Percentiles rank a stretch among this genome's conserved stretches.
phyloP scores from a whole-genome alignment of 2,888 invertebrate species.

The Synanthedon myopaeformis region DNA sequence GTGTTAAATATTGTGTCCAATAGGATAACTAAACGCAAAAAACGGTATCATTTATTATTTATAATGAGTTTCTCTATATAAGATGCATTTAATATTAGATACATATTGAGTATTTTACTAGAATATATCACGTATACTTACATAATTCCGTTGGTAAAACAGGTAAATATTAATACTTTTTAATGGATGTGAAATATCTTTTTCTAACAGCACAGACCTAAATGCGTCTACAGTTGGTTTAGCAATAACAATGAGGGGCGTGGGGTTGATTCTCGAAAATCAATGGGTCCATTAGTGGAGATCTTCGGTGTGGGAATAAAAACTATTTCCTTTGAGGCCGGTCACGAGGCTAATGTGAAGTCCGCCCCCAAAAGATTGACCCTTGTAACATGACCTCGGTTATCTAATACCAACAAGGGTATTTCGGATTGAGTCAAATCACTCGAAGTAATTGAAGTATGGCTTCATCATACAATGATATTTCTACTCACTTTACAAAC shows the following conservation, averaged over 20 bases:
- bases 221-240: conserved; percentile 16
- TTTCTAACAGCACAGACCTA: background rate
- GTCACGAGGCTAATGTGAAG: conserved; percentile 49
- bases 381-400: conserved; percentile 40
- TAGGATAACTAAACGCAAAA: no score
- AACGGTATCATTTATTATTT: no score
- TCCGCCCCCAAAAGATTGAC: conserved; percentile 46
- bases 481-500: no score
- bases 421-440: background rate
- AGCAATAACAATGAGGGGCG: conserved; percentile 23
- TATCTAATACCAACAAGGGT: conserved; percentile 8
- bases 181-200: background rate
- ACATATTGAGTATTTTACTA: no score
- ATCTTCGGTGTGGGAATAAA: conserved; percentile 21
- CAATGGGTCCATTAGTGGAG: conserved; percentile 54
- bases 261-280: conserved; percentile 43
- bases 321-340: conserved; percentile 46
- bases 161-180: no score
- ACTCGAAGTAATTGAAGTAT: background rate
- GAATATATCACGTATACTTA: no score
- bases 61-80: no score
- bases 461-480: no score
- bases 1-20: no score
- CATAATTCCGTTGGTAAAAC: no score
- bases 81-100: background rate